These are phyloP conservation scores for Cercopithecus neglectus DNA, from an alignment of 2,797 vertebrate genomes.

Conservation along the genomic window DNA sequence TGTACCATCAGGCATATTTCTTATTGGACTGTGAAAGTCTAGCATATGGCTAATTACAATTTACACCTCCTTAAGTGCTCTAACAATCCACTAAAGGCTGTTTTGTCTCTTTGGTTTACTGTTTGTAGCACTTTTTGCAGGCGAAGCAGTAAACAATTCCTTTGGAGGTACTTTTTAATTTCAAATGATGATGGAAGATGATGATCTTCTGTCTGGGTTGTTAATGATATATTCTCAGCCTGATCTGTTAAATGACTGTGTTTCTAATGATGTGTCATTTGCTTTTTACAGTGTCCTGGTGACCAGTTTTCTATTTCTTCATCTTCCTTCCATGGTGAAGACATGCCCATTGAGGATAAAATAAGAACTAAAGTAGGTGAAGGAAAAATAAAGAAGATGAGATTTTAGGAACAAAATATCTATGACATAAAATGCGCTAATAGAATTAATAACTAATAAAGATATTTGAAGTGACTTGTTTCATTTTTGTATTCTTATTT, in stretches of 20 bases:
- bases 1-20: conserved; percentile 61
- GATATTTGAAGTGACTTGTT: neutral
- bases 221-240: conserved; percentile 39
- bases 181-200: conserved; percentile 63
- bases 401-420: neutral
- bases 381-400: neutral
- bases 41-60: conserved; percentile 81
- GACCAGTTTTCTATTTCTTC: neutral
- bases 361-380: neutral
- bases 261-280: neutral
- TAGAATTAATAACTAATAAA: neutral
- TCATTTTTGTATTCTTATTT: conserved; percentile 27
- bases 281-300: neutral
- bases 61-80: conserved; percentile 71
- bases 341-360: neutral
- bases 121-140: conserved; percentile 76
- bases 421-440: neutral
- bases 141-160: conserved; percentile 77
- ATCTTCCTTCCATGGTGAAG: neutral
- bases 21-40: conserved; percentile 69
- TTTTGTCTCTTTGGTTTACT: conserved; percentile 79
- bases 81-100: conserved; percentile 74
- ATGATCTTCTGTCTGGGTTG: conserved; percentile 54
- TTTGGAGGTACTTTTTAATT: conserved; percentile 74
- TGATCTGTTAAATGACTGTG: conserved; percentile 7